These are phyloP conservation scores for Lanius ludovicianus DNA, from an alignment of 2,113 vertebrate genomes.

Conservation along the genomic window DNA sequence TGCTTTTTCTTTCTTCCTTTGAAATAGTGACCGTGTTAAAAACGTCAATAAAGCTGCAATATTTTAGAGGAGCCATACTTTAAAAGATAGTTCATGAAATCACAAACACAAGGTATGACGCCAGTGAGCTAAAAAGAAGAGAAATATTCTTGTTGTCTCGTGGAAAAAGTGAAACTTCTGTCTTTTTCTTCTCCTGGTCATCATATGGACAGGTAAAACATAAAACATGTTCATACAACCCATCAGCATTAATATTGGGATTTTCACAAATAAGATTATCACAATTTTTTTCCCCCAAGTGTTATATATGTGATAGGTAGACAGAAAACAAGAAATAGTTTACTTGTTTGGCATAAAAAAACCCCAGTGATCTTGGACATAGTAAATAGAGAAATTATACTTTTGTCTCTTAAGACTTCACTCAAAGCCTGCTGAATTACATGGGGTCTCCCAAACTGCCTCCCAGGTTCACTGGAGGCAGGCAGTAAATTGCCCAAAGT, in stretches of 20 bases:
- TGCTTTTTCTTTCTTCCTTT: neutral
- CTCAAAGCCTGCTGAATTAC: neutral
- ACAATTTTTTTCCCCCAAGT: neutral
- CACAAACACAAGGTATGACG: neutral
- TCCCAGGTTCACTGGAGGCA: neutral
- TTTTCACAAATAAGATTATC: neutral
- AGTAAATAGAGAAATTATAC: neutral
- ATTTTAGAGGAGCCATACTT: neutral
- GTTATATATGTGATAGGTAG: neutral
- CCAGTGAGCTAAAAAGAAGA: neutral
- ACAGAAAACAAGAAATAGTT: neutral
- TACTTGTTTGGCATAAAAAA: neutral
- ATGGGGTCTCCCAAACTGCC: neutral
- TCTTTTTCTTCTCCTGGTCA: neutral
- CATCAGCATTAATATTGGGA: neutral
- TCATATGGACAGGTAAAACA: neutral
- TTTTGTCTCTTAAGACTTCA: neutral
- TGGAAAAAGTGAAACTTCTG: neutral
- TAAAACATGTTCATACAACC: neutral
- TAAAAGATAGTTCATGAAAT: neutral
- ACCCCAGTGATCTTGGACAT: rapidly evolving
- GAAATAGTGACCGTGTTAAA: neutral
- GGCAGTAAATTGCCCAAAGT: neutral
- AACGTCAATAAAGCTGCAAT: neutral
- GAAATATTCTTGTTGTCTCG: neutral